phyloP scores from a whole-genome alignment of 2,113 vertebrate species.

The Leptocoma aspasia region DNA sequence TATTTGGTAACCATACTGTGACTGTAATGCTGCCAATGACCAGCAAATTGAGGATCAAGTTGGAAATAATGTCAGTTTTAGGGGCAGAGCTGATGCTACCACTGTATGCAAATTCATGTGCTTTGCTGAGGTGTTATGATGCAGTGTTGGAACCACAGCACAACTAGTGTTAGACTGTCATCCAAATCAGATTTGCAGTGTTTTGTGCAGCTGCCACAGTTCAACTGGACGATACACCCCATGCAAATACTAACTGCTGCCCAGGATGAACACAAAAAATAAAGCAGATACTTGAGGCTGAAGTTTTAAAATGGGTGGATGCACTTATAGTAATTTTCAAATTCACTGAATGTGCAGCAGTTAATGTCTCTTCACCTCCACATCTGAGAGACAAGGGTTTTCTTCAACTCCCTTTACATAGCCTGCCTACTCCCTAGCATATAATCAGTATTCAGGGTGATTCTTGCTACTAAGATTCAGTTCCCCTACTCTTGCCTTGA shows the following conservation, averaged over 20 bases:
- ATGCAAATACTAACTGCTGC: background rate
- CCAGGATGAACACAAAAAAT: background rate
- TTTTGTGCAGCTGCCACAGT: background rate
- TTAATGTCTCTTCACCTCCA: background rate
- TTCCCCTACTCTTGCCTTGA: background rate
- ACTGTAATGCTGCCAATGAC: conserved; percentile 5
- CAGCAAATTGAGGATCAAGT: conserved; percentile 48
- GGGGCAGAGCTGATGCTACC: conserved; percentile 9
- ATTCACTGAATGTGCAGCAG: background rate
- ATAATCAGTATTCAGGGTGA: background rate
- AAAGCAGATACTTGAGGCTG: background rate
- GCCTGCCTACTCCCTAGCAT: background rate
- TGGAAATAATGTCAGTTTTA: conserved; percentile 50
- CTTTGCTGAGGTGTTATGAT: conserved; percentile 30
- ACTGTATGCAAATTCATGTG: background rate
- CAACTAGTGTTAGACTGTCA: background rate
- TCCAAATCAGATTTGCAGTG: background rate
- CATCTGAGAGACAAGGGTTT: background rate
- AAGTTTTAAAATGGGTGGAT: background rate
- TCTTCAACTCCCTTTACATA: background rate
- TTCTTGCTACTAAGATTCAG: background rate
- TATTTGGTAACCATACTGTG: background rate
- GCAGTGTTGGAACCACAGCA: conserved; percentile 41
- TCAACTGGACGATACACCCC: background rate
- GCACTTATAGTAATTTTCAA: background rate